Base-by-base conservation (phyloP, 2,113 vertebrate species). In the Nannobrachium achirus region DNA sequence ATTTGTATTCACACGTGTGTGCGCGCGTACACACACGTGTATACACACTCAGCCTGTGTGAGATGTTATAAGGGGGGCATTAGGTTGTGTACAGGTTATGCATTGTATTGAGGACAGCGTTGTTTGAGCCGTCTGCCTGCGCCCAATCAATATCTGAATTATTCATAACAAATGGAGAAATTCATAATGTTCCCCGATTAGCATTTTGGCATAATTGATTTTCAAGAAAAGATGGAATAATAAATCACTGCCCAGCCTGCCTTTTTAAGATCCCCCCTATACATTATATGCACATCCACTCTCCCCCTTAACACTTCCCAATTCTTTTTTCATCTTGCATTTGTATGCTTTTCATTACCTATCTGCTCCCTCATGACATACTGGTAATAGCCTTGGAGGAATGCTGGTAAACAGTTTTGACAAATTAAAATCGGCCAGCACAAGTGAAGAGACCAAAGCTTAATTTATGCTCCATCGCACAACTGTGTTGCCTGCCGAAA, bases 321-420 rank as follows among this genome's bases (percentile, higher is more conserved):
- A 46, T 60, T 64, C 46, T 83, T 81, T 86, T 89, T 87, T 85
- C 83, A 85, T 87, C 86, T 71, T 73, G 81, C 83, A 88, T 93
- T 91, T 93, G 87, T 91, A 87, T 89, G 87, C 85, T 91, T 91
- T 92, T 91, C 90, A 91, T 92, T 91, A 92, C 88, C 83, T 81
- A 81, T 88, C 87, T 84, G 77, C 86, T 89, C 90, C 83, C 86
- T 87, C 55, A 75, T 90, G 90, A 91, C 91, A 91, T 60, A 82
- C 69, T 83, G 70, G 89, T 92, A 92, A 93, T 92, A 89, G 90
- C 90, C 88, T 92, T 84, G 87, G 86, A 88, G 86, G 84, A 84
- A 89, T 86, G 86, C 89, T 91, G 84, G 91, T 93, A 92, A 92
- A 92, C 91, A 92, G 87, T 91, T 92, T 89, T 93, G 91, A 93